Evolutionary conservation across 2,797 vertebrate genomes (phyloP), one percentile per base, ranked within the genome.

Genomic region (Sphenodon punctatus): DNA sequence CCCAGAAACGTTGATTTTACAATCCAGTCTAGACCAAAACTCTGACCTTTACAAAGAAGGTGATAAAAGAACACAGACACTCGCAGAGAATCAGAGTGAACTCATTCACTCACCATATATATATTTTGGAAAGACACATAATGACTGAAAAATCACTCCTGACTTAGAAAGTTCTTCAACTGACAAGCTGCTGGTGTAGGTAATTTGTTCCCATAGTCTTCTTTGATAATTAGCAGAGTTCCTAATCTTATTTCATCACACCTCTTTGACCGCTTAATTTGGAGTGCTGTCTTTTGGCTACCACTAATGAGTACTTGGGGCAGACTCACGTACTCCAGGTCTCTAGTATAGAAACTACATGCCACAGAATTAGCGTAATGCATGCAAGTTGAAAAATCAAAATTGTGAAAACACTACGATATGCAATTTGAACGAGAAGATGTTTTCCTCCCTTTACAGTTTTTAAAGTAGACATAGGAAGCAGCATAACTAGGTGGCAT

Each of bases 381-480:
- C 6, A 3, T 8, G 45, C 49, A 65, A 39, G 1, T 15, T 13
- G 49, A 4, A 32, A 36, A 14, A 36, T 3, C 39, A 15, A 0
- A 4, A 20, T 16, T 1, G 36, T 22, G 22, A 16, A 23, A 23
- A 2, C 20, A 32, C 32, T 23, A 8, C 0, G 4, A 63, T 2
- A 38, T 22, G 16, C 16, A 3, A 5, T 20, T 30, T 38, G 10
- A 3, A 3, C 8, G 22, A 19, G n/a, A 69, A 49, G n/a, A 53
- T n/a, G 32, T 1, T 4, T 3, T 34, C 22, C 19, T 32, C 20
- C 58, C 7, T 32, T 19, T 48, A 1, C 3, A 17, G 25, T 36
- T 16, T 1, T 0, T 13, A 58, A 16, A 0, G 3, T n/a, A 3
- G 2, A 1, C 0, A 4, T 27, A 2, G 48, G 5, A 17, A 51